These are phyloP conservation scores for Cheilosia pagana DNA, from an alignment of 2,888 invertebrate genomes.

Conservation along the genomic window DNA sequence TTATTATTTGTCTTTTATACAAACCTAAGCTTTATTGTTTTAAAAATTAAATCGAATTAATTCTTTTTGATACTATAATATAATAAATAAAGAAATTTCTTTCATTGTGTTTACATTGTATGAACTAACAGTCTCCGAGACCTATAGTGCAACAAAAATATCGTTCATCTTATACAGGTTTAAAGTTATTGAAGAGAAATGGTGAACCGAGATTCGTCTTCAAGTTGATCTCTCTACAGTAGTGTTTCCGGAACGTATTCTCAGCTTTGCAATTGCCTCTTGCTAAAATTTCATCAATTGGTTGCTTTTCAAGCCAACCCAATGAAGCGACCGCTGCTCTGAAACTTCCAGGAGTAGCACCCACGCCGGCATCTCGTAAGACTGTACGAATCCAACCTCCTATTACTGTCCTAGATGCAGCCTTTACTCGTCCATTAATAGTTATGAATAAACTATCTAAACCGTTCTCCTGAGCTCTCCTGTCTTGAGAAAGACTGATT, in stretches of 20 bases:
- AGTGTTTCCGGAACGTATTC: conserved; percentile 25
- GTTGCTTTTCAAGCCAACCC: conserved; percentile 10
- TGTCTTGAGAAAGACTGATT: conserved; percentile 4
- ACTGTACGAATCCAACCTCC: conserved; percentile 5
- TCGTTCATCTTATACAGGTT: neutral
- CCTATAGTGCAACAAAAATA: too few relatives aligned
- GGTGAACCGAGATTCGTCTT: neutral
- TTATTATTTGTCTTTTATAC: too few relatives aligned
- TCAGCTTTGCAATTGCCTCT: conserved; percentile 24
- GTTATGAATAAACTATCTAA: conserved; percentile 23
- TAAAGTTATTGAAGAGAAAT: conserved; percentile 26
- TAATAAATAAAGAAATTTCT: too few relatives aligned
- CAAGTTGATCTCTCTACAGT: conserved; percentile 1
- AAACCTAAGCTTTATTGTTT: too few relatives aligned
- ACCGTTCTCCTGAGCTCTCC: conserved; percentile 1
- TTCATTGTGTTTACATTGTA: too few relatives aligned
- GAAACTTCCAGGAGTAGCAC: conserved; percentile 1
- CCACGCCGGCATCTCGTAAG: conserved; percentile 7
- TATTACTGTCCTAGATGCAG: conserved; percentile 17
- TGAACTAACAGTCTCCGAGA: too few relatives aligned
- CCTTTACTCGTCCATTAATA: neutral
- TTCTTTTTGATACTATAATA: too few relatives aligned
- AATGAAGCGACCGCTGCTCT: conserved; percentile 39
- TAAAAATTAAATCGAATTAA: too few relatives aligned
- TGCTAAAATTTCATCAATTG: conserved; percentile 25